Evolutionary conservation across 64 coral and sea anemone species (phyloP).

Genomic region (Porites lutea): DNA sequence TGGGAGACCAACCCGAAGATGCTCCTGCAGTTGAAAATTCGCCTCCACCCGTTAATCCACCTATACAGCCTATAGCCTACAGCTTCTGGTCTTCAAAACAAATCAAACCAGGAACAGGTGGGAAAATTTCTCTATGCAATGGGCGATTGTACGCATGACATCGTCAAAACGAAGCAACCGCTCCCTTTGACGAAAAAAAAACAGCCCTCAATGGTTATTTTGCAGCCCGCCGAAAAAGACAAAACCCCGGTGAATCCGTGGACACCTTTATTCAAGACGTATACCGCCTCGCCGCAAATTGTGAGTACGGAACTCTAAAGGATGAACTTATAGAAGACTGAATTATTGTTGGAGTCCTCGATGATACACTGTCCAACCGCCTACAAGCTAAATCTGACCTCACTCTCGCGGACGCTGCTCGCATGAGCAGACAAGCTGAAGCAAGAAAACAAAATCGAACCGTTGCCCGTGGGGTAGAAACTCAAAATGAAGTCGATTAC

Average conservation of each 20-base stretch:
- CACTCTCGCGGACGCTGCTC: not conserved
- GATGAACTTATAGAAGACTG: not conserved
- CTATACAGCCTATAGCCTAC: too few species aligned
- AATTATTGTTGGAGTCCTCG: not conserved
- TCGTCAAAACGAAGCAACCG: constrained; percentile 59
- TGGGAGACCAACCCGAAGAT: too few species aligned
- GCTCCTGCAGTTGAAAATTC: too few species aligned
- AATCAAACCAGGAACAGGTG: constrained; percentile 42
- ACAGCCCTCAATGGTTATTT: constrained; percentile 65
- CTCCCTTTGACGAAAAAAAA: constrained; percentile 50
- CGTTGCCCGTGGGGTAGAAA: too few species aligned
- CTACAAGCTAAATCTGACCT: constrained; percentile 12
- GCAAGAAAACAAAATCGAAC: not conserved
- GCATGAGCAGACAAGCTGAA: not conserved
- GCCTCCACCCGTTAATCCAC: too few species aligned
- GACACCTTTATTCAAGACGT: constrained; percentile 75
- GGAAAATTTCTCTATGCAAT: constrained; percentile 57
- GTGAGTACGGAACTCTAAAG: constrained; percentile 63
- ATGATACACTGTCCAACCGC: not conserved
- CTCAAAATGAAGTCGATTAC: too few species aligned
- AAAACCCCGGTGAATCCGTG: constrained; percentile 60
- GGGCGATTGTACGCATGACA: constrained; percentile 48
- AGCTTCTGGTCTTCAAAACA: constrained; percentile 4
- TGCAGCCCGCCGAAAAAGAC: constrained; percentile 50
- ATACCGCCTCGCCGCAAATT: constrained; percentile 49